Evolutionary conservation across 2,113 vertebrate species (phyloP).

Genomic region (Casuarius casuarius): DNA sequence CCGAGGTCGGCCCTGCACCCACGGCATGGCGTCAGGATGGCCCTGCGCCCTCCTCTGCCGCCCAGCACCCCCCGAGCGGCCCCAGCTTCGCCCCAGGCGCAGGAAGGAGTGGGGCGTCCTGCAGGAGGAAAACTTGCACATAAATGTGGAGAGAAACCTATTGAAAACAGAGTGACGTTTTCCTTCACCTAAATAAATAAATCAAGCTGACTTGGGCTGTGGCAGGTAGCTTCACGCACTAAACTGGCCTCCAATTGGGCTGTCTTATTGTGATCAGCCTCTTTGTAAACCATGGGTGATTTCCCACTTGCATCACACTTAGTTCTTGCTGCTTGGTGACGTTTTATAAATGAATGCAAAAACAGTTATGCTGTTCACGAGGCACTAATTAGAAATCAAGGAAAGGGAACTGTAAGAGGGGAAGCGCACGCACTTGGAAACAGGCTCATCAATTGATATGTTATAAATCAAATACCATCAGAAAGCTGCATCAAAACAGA

Average conservation of each 20-base stretch:
- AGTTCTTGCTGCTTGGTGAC: neutral
- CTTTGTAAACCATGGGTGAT: neutral
- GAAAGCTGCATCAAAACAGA: neutral
- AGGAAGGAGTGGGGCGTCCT: neutral
- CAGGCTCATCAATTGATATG: neutral
- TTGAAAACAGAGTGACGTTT: neutral
- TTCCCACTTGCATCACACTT: neutral
- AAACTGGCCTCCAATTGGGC: rapidly evolving
- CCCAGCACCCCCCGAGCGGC: rapidly evolving
- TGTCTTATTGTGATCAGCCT: neutral
- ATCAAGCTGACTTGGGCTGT: neutral
- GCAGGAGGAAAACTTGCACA: rapidly evolving
- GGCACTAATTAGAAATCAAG: neutral
- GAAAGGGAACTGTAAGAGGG: neutral
- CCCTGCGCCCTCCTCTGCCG: rapidly evolving
- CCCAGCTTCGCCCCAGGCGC: neutral
- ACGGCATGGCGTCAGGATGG: no score
- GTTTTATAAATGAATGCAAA: neutral
- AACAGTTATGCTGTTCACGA: neutral
- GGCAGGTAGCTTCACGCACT: neutral
- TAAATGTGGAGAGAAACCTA: neutral
- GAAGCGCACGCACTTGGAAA: neutral
- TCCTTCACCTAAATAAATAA: neutral
- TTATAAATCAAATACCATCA: neutral
- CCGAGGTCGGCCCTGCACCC: no score